These are phyloP conservation scores for Lasioglossum baleicum DNA, from an alignment of 1,140 invertebrate species.

Conservation along the genomic window DNA sequence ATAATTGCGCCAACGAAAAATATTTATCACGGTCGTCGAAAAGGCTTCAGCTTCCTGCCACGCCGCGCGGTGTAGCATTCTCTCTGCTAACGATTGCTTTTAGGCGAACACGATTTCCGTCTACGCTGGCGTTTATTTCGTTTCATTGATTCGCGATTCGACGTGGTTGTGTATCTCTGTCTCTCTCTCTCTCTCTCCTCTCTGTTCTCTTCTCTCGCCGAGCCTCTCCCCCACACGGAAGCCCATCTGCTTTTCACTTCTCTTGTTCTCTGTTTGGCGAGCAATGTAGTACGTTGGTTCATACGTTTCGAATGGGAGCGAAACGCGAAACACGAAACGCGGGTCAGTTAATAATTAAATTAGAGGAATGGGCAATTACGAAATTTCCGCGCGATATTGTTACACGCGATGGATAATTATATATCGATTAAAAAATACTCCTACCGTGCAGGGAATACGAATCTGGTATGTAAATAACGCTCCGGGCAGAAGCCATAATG, in stretches of 20 bases:
- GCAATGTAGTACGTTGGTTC: neutral
- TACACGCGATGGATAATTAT: constrained; percentile 10
- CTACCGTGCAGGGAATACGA: neutral
- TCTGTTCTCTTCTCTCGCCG: too few species aligned
- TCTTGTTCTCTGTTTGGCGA: neutral
- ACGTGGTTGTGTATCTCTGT: too few species aligned
- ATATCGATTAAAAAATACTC: neutral
- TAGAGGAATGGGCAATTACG: constrained; percentile 7
- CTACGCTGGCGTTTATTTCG: neutral
- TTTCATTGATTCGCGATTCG: neutral
- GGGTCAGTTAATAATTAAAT: constrained; percentile 39
- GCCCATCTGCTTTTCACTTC: neutral
- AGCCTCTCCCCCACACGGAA: too few species aligned
- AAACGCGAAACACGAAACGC: neutral
- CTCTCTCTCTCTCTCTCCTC: too few species aligned
- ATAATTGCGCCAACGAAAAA: constrained; percentile 25
- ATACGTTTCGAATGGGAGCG: constrained; percentile 9
- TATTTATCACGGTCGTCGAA: neutral
- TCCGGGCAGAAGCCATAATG: neutral
- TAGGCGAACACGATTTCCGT: neutral
- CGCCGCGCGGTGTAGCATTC: neutral
- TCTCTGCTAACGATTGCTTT: neutral
- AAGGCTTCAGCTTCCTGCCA: neutral
- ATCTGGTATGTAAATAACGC: neutral
- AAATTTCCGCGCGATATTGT: constrained; percentile 25